Evolutionary conservation across 1,140 invertebrate species (phyloP).

Genomic region (Lineus longissimus): DNA sequence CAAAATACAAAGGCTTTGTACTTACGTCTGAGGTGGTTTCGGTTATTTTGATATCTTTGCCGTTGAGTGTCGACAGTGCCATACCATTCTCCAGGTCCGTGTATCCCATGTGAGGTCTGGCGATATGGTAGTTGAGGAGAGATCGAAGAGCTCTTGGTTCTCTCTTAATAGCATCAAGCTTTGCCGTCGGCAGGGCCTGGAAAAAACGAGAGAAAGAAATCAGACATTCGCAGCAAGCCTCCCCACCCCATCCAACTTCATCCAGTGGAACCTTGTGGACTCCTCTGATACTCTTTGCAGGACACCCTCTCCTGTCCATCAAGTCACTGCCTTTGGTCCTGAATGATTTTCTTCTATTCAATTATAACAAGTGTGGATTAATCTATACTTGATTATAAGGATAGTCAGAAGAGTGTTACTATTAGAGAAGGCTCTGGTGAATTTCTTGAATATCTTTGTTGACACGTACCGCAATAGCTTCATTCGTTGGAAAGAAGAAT

Average conservation of each 20-base stretch:
- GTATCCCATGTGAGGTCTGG: conserved; percentile 55
- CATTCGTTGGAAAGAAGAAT: conserved; percentile 58
- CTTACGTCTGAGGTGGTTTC: conserved; percentile 4
- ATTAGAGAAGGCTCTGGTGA: too few relatives aligned
- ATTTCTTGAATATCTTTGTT: neutral
- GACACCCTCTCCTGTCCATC: too few relatives aligned
- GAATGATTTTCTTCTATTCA: too few relatives aligned
- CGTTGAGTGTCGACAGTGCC: conserved; percentile 23
- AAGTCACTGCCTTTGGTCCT: too few relatives aligned
- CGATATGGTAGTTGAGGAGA: conserved; percentile 61
- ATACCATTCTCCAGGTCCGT: conserved; percentile 56
- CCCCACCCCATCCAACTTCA: too few relatives aligned
- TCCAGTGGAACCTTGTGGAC: too few relatives aligned
- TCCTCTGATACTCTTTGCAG: too few relatives aligned
- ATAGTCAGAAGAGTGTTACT: too few relatives aligned
- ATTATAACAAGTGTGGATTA: too few relatives aligned
- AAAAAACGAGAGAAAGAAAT: neutral
- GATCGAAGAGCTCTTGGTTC: conserved; percentile 55
- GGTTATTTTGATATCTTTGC: conserved; percentile 26
- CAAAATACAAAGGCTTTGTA: too few relatives aligned
- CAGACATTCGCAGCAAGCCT: too few relatives aligned
- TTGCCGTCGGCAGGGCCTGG: conserved; percentile 23
- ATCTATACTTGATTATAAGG: too few relatives aligned
- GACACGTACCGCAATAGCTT: conserved; percentile 48
- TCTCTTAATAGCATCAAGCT: conserved; percentile 31